phyloP scores from a whole-genome alignment of 2,888 invertebrate species.

The Prenolepis imparis region DNA sequence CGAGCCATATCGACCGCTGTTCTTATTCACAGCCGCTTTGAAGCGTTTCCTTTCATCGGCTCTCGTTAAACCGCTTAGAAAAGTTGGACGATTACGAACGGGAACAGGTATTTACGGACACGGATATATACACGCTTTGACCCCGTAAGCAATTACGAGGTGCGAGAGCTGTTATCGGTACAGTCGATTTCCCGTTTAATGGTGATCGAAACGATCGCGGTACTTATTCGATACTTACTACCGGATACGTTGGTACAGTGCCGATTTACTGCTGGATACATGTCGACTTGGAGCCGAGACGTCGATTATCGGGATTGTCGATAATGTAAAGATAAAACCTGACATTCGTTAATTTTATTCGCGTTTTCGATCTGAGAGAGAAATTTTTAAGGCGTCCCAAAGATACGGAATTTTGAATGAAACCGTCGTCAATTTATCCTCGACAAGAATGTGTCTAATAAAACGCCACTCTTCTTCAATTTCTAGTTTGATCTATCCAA shows the following conservation, averaged over 20 bases:
- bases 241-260: slow-evolving; percentile 10
- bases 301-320: neutral
- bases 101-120: slow-evolving; percentile 16
- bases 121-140: slow-evolving; percentile 26
- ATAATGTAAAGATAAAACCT: neutral
- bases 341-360: slow-evolving; percentile 26
- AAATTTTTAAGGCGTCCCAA: neutral
- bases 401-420: slow-evolving; percentile 9
- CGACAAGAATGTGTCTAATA: neutral
- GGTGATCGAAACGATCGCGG: slow-evolving; percentile 20
- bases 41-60: slow-evolving; percentile 19
- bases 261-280: neutral
- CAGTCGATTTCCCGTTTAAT: slow-evolving; percentile 36
- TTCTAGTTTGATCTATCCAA: neutral
- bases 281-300: slow-evolving; percentile 2
- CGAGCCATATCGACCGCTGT: no score
- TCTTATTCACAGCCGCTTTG: neutral
- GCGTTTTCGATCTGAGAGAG: neutral
- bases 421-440: neutral
- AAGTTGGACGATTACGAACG: slow-evolving; percentile 1
- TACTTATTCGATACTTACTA: slow-evolving; percentile 6
- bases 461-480: neutral
- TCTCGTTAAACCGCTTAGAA: slow-evolving; percentile 3
- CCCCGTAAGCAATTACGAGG: slow-evolving; percentile 40
- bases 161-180: slow-evolving; percentile 32